Evolutionary conservation across 2,113 vertebrate species (phyloP).

Genomic region (Poeciliopsis occidentalis): DNA sequence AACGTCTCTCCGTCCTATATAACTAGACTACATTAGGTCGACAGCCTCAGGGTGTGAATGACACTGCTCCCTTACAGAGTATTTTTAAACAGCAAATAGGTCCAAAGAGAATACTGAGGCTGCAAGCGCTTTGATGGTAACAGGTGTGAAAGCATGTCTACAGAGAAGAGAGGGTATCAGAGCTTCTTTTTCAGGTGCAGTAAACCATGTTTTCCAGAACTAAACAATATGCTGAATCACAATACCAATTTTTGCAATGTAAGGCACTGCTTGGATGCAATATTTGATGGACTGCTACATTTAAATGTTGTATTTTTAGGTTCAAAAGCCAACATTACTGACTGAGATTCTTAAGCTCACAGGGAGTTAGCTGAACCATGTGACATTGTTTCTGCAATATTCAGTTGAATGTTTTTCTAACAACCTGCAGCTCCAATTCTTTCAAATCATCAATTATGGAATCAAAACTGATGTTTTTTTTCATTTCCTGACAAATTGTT

Average conservation of each 20-base stretch:
- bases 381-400: background rate
- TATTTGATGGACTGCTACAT: background rate
- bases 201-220: background rate
- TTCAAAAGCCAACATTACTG: background rate
- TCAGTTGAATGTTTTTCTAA: background rate
- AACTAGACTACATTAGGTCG: constrained; percentile 49
- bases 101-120: constrained; percentile 60
- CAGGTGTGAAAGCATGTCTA: constrained; percentile 66
- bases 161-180: constrained; percentile 56
- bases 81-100: constrained; percentile 74
- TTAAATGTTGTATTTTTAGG: background rate
- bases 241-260: background rate
- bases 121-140: constrained; percentile 53
- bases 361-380: background rate
- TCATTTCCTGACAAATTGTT: background rate
- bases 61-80: constrained; percentile 62
- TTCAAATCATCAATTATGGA: background rate
- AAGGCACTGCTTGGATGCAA: background rate
- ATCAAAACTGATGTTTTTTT: background rate
- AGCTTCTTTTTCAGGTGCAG: constrained; percentile 36
- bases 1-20: constrained; percentile 59
- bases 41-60: constrained; percentile 59
- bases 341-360: background rate
- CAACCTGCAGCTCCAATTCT: too few species aligned
- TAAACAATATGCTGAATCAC: background rate